A percentile compares a stretch with the other conserved stretches of the same genome.
Evolutionary conservation across 2,888 invertebrate species (phyloP).

Genomic region (Diarsia dahlii): DNA sequence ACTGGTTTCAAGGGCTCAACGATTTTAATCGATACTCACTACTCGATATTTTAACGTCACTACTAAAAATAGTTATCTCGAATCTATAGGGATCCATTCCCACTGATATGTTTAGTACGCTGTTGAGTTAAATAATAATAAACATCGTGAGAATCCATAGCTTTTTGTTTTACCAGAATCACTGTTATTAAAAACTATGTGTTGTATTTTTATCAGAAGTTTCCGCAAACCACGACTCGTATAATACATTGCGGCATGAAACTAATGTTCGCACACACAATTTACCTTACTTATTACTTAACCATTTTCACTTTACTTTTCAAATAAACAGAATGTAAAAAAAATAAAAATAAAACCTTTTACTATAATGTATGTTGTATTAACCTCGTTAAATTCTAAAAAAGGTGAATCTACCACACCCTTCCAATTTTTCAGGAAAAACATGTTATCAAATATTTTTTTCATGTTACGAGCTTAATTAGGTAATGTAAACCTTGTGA

Average conservation of each 20-base stretch:
- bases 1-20: slow-evolving; percentile 1
- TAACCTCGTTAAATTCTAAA: not conserved
- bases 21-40: not conserved
- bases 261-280: slow-evolving; percentile 33
- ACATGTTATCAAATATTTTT: slow-evolving; percentile 8
- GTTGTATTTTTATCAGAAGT: slow-evolving; percentile 36
- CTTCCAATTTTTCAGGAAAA: slow-evolving; percentile 17
- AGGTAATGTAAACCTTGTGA: slow-evolving; percentile 31
- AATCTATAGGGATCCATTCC: slow-evolving; percentile 13
- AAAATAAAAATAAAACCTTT: slow-evolving; percentile 16
- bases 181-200: slow-evolving; percentile 43
- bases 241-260: slow-evolving; percentile 12
- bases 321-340: not conserved
- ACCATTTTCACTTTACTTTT: not conserved
- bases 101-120: slow-evolving; percentile 33
- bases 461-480: slow-evolving; percentile 20
- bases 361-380: slow-evolving; percentile 1
- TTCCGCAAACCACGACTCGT: slow-evolving; percentile 20
- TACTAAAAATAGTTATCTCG: slow-evolving; percentile 8
- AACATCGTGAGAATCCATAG: slow-evolving; percentile 36
- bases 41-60: not conserved
- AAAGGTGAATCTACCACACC: not conserved
- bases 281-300: slow-evolving; percentile 8
- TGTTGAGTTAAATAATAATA: slow-evolving; percentile 50
- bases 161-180: slow-evolving; percentile 34